Base-by-base conservation (phyloP, 2,888 invertebrate genomes). In the Atherix ibis region DNA sequence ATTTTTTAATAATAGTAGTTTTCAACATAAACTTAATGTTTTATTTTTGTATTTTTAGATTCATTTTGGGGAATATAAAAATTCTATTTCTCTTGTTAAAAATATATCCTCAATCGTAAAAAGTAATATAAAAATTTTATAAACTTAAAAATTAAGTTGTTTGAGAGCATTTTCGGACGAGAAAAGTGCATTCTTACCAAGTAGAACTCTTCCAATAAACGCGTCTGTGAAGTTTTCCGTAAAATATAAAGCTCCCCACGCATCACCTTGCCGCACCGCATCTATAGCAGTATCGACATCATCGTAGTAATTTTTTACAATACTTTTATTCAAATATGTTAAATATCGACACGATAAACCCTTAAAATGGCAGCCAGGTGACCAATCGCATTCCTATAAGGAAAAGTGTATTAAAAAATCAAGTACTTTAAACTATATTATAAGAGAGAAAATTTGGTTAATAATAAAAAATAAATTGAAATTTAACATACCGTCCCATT, bases 191-290 rank as follows among this genome's bases (percentile, higher is more conserved):
- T n/a, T n/a, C 35, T 50, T 46, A 66, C 81, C 83, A 42, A 85
- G 61, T 18, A 77, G 75, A 60, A 85, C 72, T 44, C 88, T 67
- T 2, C 85, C 85, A 0, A 85, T 76, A 18, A 89, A 67, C 1
- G 84, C 83, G 42, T 80, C 79, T 0, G 91, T 84, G 48, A 91
- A 94, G 53, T 91, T 91, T 49, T 82, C 78, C 16, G 84, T 82
- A 50, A 94, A 85, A 52, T 81, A 80, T 5, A 92, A 56, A 6
- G 82, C 81, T 2, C 89, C 91, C 91, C 92, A 92, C 0, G 83
- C 81, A 16, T 80, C 66, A 0, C 91, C 92, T 2, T 58, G 59
- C 22, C 68, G 62, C 1, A 91, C 89, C 0, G 83, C 83, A 18
- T 68, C 57, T 37, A 76, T 63, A 0, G 88, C 91, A 0, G 67